A percentile compares a stretch with the other conserved stretches of the same genome.
These are phyloP conservation scores for Rhynchomys soricoides DNA, from an alignment of 2,113 vertebrate genomes.

Conservation along the genomic window DNA sequence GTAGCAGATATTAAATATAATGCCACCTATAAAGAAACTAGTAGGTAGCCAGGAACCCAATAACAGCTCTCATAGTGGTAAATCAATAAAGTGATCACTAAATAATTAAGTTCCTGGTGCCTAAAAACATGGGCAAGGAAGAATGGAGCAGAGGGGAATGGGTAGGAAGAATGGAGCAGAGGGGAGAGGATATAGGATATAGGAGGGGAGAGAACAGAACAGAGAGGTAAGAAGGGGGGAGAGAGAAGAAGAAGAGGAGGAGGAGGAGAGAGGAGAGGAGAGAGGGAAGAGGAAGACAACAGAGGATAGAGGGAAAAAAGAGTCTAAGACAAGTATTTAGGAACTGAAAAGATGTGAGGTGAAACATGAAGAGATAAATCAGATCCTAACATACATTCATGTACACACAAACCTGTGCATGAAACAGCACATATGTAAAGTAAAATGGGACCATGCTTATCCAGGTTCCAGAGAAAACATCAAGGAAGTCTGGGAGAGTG, in stretches of 20 bases:
- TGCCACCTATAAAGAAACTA: conserved; percentile 24
- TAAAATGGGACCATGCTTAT: too few species aligned
- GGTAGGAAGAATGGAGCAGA: not conserved
- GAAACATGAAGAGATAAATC: not conserved
- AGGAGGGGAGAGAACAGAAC: too few species aligned
- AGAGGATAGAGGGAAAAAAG: not conserved
- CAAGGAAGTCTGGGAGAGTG: too few species aligned
- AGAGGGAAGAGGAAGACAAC: too few species aligned
- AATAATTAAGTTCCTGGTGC: conserved; percentile 41
- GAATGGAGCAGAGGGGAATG: not conserved
- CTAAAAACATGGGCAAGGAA: not conserved
- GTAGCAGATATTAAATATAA: conserved; percentile 65
- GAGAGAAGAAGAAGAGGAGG: not conserved
- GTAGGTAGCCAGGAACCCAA: conserved; percentile 32
- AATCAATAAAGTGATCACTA: conserved; percentile 61
- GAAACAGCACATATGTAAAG: not conserved
- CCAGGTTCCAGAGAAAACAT: not conserved
- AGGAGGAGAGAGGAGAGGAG: too few species aligned
- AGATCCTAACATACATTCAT: not conserved
- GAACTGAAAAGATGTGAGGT: not conserved
- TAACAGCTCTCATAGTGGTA: conserved; percentile 56
- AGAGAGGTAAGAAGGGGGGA: not conserved
- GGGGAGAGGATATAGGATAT: too few species aligned
- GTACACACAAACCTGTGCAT: not conserved
- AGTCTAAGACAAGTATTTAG: not conserved